Base-by-base conservation (phyloP, 30 jellyfish, hydroid and myxozoan genomes). In the Thelohanellus kitauei region DNA sequence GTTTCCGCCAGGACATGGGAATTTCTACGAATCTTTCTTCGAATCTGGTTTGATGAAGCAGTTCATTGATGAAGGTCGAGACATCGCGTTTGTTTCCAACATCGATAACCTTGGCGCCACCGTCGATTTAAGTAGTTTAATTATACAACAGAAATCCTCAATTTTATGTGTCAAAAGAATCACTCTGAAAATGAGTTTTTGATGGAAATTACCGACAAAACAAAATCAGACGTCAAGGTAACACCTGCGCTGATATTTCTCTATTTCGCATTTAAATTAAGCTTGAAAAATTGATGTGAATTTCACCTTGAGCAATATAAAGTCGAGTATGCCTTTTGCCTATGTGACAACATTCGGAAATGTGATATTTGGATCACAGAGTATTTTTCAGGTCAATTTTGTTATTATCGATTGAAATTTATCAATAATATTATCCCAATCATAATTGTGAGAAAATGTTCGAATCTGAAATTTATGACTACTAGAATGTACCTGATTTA, bases 1-100 rank as follows among this genome's bases (percentile, higher is more conserved):
- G 91, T 71, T 60, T 35, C 91, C 91, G 11, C 91, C 91, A 33
- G 91, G 91, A 14, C 91, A 71, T 24, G 91, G 91, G 15, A 85
- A 71, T 43, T 58, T 42, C 30, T 71, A 71, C 40, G 89, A 71
- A 21, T 44, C 91, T 17, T 71, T 71, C 44, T 57, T 58, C 31
- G 51, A 71, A 23, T 71, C 86, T 1, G 91, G 91, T 11, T 33
- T 71, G 21, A 54, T 71, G 17, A 67, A 47, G 13, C 49, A 53
- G 21, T 71, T 71, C 52, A 59, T 71, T 20, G 50, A 54, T 16
- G 55, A 54, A 31, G 91, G 91, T 14, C 60, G 61, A 38, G 91
- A 71, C 33, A 55, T 45, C 27, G 84, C 63, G 4, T 71, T 71
- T 44, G 66, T 53, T n/a, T 71, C 91, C 2, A 71, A 71, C 40